These are phyloP conservation scores for Labeo rohita DNA, from an alignment of 2,113 vertebrate genomes.

Conservation along the genomic window DNA sequence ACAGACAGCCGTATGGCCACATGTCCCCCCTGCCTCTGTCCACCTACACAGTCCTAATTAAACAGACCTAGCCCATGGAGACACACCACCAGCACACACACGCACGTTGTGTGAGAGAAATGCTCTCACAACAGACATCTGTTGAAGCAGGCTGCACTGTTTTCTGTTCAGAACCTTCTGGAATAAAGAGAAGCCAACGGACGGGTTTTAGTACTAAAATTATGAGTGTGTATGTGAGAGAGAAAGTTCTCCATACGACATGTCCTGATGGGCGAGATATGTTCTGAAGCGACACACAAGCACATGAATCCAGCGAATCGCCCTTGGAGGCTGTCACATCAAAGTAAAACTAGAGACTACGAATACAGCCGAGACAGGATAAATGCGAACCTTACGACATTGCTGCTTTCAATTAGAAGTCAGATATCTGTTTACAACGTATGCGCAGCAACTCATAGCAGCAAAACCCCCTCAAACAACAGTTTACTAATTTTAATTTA, in stretches of 20 bases:
- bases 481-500: neutral
- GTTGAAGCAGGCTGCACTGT: conserved; percentile 39
- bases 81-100: conserved; percentile 18
- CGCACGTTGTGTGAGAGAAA: conserved; percentile 24
- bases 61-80: conserved; percentile 21
- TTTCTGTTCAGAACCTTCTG: conserved; percentile 18
- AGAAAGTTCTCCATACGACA: neutral
- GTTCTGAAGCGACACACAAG: conserved; percentile 36
- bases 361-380: neutral
- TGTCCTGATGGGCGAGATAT: conserved; percentile 23
- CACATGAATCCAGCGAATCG: conserved; percentile 3
- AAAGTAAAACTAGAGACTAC: conserved; percentile 27
- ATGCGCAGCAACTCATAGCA: neutral
- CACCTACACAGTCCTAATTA: conserved; percentile 38
- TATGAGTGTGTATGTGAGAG: neutral
- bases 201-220: neutral
- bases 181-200: neutral
- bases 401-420: conserved; percentile 32
- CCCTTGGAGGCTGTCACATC: conserved; percentile 41
- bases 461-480: neutral
- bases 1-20: neutral
- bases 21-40: conserved; percentile 10
- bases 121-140: conserved; percentile 47
- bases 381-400: conserved; percentile 33
- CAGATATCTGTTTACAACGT: neutral